phyloP scores from a whole-genome alignment of 2,797 vertebrate species.

The Coregonus sp. region DNA sequence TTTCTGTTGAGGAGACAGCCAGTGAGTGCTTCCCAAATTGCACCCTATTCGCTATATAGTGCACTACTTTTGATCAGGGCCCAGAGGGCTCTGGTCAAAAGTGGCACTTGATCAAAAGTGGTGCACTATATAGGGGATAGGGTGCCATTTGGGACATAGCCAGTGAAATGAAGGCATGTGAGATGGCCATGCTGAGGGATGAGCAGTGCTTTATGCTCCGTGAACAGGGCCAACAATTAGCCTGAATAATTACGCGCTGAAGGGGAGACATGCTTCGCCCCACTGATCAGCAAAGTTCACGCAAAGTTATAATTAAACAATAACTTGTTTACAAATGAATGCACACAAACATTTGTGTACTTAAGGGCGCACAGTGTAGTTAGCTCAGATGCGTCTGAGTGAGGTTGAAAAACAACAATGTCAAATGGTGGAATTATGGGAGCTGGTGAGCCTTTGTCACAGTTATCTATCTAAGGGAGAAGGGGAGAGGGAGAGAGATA shows the following conservation, averaged over 20 bases:
- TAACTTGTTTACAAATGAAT: slow-evolving; percentile 79
- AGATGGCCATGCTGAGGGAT: slow-evolving; percentile 50
- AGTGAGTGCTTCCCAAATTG: neutral
- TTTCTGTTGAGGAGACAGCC: slow-evolving; percentile 14
- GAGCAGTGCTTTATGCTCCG: slow-evolving; percentile 48
- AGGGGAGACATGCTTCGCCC: slow-evolving; percentile 73
- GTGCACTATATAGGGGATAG: neutral
- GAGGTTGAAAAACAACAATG: slow-evolving; percentile 74
- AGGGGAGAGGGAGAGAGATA: slow-evolving; percentile 42
- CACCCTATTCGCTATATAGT: neutral
- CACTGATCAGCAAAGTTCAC: slow-evolving; percentile 75
- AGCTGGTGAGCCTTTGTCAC: slow-evolving; percentile 46
- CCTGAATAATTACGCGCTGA: slow-evolving; percentile 72
- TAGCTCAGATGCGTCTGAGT: slow-evolving; percentile 72
- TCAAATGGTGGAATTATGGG: slow-evolving; percentile 61
- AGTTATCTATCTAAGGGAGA: slow-evolving; percentile 48
- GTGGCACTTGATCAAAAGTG: neutral
- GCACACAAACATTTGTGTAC: slow-evolving; percentile 70
- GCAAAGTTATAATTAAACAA: slow-evolving; percentile 81
- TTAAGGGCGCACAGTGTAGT: slow-evolving; percentile 77
- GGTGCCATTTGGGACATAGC: neutral
- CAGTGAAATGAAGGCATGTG: neutral
- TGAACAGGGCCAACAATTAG: slow-evolving; percentile 74
- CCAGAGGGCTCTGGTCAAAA: neutral
- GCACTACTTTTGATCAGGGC: neutral